A percentile compares a stretch with the other conserved stretches of the same genome.
Evolutionary conservation across 2,113 vertebrate species (phyloP).

Genomic region (Tamias sibiricus): DNA sequence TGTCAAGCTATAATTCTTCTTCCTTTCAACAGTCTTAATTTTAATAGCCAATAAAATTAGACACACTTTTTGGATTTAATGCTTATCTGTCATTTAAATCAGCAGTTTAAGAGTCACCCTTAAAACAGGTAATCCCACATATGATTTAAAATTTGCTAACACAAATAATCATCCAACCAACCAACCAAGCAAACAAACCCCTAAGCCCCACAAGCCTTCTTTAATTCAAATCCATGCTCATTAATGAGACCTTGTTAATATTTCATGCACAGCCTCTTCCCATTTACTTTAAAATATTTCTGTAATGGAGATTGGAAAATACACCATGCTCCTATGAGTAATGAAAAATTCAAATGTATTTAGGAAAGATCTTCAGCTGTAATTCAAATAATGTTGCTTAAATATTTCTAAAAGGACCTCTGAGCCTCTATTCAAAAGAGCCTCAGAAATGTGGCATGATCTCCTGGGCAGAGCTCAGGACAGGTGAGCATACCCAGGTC

Average conservation of each 20-base stretch:
- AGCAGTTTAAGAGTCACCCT: constrained; percentile 49
- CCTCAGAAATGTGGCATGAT: neutral
- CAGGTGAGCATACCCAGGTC: rapidly evolving
- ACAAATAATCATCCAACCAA: constrained; percentile 48
- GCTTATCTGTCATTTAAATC: constrained; percentile 62
- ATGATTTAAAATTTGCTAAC: constrained; percentile 64
- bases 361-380: constrained; percentile 56
- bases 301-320: constrained; percentile 60
- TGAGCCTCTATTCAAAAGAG: neutral
- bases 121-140: constrained; percentile 18
- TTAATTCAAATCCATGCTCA: constrained; percentile 51
- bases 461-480: neutral
- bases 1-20: constrained; percentile 63
- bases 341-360: constrained; percentile 75
- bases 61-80: constrained; percentile 56
- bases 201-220: constrained; percentile 29
- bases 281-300: constrained; percentile 74
- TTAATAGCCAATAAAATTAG: constrained; percentile 72
- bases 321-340: neutral
- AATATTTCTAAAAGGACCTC: constrained; percentile 53
- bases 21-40: constrained; percentile 69
- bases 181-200: constrained; percentile 46
- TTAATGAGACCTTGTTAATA: constrained; percentile 65
- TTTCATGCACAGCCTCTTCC: constrained; percentile 58
- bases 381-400: constrained; percentile 66